Evolutionary conservation across 2,888 invertebrate genomes (phyloP), one percentile per base, ranked within the genome.

Genomic region (Cremastinae sp.): DNA sequence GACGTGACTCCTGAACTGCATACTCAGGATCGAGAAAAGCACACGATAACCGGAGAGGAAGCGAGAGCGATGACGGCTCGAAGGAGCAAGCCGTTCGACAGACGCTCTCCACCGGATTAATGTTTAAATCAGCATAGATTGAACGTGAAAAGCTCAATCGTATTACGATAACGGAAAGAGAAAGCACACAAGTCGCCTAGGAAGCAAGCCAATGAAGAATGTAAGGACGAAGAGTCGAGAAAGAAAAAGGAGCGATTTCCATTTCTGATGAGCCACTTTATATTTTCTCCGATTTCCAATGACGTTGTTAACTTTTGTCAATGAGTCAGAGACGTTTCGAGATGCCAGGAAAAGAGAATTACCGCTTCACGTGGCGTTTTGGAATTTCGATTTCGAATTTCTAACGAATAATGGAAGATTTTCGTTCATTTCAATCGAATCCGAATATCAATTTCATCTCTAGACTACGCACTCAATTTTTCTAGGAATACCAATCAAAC

Each of bases 51-150:
- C 45, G 66, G 28, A 28, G 28, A 28, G 28, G 28, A 28, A 59
- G 41, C n/a, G 16, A 4, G 14, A 36, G 12, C n/a, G 22, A 10
- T 16, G 14, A 49, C 16, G 18, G n/a, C 36, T 10, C 56, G 47
- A 70, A 28, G 51, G 18, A 12, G 36, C 38, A 14, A 16, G 41
- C 28, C 56, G 14, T 1, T 54, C 5, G 69, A 51, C 12, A 34
- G 47, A 49, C 65, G 54, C 64, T 65, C 36, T 45, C 53, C 12
- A 12, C n/a, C 43, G 14, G 41, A 47, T 47, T 56, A 74, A 77
- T 77, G 76, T 77, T 77, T 77, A 70, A 77, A 77, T 77, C 76
- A 77, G 69, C 76, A 77, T 74, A 73, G 73, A 76, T 76, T 76
- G 69, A 76, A 76, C 59, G 64, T 53, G 64, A 69, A 74, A 77